Evolutionary conservation across 2,797 vertebrate genomes (phyloP).

Genomic region (Lagodon rhomboides): DNA sequence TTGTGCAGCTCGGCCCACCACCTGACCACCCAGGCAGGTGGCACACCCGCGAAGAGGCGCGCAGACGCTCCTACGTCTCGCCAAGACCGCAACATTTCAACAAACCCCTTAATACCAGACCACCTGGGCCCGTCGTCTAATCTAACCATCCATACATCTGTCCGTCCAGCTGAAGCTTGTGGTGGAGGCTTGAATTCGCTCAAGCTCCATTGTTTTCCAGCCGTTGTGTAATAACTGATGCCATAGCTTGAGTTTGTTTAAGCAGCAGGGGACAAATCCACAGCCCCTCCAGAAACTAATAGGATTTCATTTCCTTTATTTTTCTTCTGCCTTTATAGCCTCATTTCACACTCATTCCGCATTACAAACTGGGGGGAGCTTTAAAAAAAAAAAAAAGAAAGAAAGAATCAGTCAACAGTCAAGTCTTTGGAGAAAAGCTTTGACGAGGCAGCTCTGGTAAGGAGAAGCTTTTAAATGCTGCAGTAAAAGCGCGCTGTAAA

Average conservation of each 20-base stretch:
- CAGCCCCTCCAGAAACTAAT: constrained; percentile 41
- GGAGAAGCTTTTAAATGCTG: constrained; percentile 49
- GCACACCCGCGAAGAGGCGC: background rate
- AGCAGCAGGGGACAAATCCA: constrained; percentile 33
- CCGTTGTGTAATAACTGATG: constrained; percentile 26
- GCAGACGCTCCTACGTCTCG: background rate
- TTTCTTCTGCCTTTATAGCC: constrained; percentile 43
- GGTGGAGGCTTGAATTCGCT: background rate
- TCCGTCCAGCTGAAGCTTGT: background rate
- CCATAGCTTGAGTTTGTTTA: constrained; percentile 12
- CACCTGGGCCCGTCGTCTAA: constrained; percentile 23
- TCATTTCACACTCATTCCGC: constrained; percentile 31
- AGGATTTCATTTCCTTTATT: constrained; percentile 54
- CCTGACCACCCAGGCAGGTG: constrained; percentile 68
- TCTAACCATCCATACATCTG: background rate
- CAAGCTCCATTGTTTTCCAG: constrained; percentile 14
- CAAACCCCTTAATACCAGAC: constrained; percentile 30
- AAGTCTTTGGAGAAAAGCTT: constrained; percentile 42
- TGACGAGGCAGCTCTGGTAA: constrained; percentile 45
- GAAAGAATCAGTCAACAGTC: constrained; percentile 29
- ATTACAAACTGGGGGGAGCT: constrained; percentile 29
- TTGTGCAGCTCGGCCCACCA: constrained; percentile 12
- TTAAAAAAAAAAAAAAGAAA: constrained; percentile 6
- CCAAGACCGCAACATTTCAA: constrained; percentile 30
- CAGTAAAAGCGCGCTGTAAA: constrained; percentile 51